These are phyloP conservation scores for Catostomus latipinnis DNA, from an alignment of 2,797 vertebrate species.

Conservation along the genomic window DNA sequence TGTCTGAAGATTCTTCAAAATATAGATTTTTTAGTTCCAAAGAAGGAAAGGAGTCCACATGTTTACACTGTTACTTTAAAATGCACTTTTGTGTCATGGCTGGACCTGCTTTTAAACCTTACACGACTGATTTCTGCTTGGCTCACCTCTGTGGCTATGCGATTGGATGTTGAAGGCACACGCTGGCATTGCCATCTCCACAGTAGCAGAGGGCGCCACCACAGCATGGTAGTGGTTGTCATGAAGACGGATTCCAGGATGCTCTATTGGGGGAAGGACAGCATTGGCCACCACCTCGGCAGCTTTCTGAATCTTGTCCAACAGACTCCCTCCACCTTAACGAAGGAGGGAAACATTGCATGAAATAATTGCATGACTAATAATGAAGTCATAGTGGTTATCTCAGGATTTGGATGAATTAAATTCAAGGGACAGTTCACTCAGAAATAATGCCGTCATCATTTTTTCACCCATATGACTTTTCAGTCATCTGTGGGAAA, in stretches of 20 bases:
- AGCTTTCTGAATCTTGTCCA: slow-evolving; percentile 92
- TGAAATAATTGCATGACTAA: neutral
- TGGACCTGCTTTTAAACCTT: too few species aligned
- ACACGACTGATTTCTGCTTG: neutral
- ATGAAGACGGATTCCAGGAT: slow-evolving; percentile 69
- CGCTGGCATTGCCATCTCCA: slow-evolving; percentile 68
- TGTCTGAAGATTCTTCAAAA: too few species aligned
- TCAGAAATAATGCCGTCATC: too few species aligned
- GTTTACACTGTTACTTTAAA: neutral
- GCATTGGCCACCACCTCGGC: slow-evolving; percentile 88
- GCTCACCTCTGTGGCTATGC: slow-evolving; percentile 75
- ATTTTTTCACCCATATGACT: too few species aligned
- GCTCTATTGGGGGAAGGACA: slow-evolving; percentile 81
- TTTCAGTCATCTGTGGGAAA: too few species aligned
- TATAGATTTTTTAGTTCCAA: too few species aligned
- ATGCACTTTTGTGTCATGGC: neutral
- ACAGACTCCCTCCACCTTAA: slow-evolving; percentile 75
- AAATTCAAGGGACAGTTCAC: neutral
- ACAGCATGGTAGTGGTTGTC: slow-evolving; percentile 89
- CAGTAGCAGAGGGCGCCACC: slow-evolving; percentile 74
- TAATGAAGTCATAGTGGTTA: neutral
- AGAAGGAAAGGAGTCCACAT: too few species aligned
- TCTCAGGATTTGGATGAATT: neutral
- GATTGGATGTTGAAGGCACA: slow-evolving; percentile 64
- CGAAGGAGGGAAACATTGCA: neutral